These are phyloP conservation scores for Diplazon laetatorius DNA, from an alignment of 2,888 invertebrate genomes.

Conservation along the genomic window DNA sequence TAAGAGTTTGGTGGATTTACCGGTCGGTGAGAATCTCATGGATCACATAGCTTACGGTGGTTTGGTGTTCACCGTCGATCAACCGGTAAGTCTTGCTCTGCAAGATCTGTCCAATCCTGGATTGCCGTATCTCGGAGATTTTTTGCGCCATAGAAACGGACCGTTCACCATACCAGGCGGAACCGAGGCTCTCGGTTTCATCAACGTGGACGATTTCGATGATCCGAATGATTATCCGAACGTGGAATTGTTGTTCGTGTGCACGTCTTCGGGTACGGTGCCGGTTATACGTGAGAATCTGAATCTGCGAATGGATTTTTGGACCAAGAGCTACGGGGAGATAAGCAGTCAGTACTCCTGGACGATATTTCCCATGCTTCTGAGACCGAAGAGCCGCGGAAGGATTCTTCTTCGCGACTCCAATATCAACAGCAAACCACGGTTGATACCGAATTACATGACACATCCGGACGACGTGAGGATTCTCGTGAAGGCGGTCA, in stretches of 20 bases:
- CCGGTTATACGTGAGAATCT: conserved; percentile 84
- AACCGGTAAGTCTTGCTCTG: conserved; percentile 76
- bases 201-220: conserved; percentile 85
- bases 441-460: conserved; percentile 88
- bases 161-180: conserved; percentile 84
- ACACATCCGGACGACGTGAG: conserved; percentile 85
- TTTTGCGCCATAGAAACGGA: conserved; percentile 80
- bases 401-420: conserved; percentile 84
- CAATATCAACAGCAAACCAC: conserved; percentile 86
- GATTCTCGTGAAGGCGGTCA: conserved; percentile 84
- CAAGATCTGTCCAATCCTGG: conserved; percentile 59
- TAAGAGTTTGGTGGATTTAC: conserved; percentile 84
- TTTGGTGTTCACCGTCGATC: conserved; percentile 84
- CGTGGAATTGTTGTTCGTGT: conserved; percentile 87
- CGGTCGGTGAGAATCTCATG: conserved; percentile 86
- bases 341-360: conserved; percentile 81
- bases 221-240: conserved; percentile 86
- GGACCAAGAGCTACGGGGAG: conserved; percentile 84
- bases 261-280: conserved; percentile 85
- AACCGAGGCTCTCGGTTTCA: conserved; percentile 85
- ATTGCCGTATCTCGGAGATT: conserved; percentile 62
- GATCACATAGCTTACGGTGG: conserved; percentile 86
- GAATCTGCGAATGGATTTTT: conserved; percentile 85
- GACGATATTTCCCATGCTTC: conserved; percentile 83
- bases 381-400: conserved; percentile 87